Conservation (phyloP, 2,113 vertebrate species). For the Phrynosoma platyrhinos region DNA sequence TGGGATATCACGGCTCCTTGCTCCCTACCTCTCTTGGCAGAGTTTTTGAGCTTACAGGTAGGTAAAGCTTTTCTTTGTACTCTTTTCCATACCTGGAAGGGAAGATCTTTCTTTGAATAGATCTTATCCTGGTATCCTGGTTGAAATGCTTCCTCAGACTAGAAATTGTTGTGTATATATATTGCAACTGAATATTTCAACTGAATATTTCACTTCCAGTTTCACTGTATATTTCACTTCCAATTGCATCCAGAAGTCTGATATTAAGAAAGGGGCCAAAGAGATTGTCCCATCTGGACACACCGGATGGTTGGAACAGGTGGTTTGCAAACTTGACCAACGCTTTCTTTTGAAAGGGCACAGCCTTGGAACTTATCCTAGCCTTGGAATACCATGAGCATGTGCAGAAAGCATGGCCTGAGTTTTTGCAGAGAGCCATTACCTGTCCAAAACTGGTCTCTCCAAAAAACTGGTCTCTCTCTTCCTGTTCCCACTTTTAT, state of each 20-base stretch:
- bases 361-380: too few relatives aligned
- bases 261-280: background rate
- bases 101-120: background rate
- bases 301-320: background rate
- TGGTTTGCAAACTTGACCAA: background rate
- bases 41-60: background rate
- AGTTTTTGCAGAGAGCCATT: too few relatives aligned
- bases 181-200: too few relatives aligned
- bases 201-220: too few relatives aligned
- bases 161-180: too few relatives aligned
- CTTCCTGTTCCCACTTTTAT: background rate
- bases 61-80: background rate
- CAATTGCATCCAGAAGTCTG: background rate
- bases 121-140: background rate
- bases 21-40: background rate
- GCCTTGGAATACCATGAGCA: background rate
- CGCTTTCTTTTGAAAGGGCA: background rate
- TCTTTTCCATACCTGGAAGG: accelerated
- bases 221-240: background rate
- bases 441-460: too few relatives aligned
- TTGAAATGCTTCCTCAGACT: background rate
- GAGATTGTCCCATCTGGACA: background rate
- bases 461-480: background rate
- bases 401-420: background rate
- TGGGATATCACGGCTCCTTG: background rate